Base-by-base conservation (phyloP, 2,113 vertebrate genomes). In the Embiotoca jacksoni region DNA sequence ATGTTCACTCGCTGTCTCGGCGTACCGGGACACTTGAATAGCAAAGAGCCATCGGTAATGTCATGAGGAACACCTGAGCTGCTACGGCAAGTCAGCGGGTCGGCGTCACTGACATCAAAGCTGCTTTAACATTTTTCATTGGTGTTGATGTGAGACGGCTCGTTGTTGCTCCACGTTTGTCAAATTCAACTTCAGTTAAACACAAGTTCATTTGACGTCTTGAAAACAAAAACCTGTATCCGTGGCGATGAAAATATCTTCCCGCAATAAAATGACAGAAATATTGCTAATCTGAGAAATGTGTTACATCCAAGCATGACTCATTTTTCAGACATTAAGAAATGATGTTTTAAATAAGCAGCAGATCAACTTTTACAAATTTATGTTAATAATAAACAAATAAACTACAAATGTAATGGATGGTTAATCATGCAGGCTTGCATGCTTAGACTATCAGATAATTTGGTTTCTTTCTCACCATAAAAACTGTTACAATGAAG, bases 331-430 rank as follows among this genome's bases (percentile, higher is more conserved):
- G 23, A 23, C 23, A 23, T 23, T 23, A 23, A 23, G 23, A 23
- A 23, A 23, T 23, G 32, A 60, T 50, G 5, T 64, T 54, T 65
- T 23, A 41, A 64, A 68, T 14, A 55, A 61, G 36, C 30, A 8
- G 6, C 14, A 60, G 46, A 61, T 56, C 13, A 56, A 32, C 37
- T 53, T 65, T 32, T 47, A 57, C 54, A 75, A 54, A 56, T 83
- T 50, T 49, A 60, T 57, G 49, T 49, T 15, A 78, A 53, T 56
- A 69, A 49, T 49, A 79, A 63, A 49, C 23, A 23, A 23, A 23
- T 23, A 23, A 67, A 53, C 55, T 50, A 50, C 50, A 69, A 58
- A 77, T 52, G 30, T n/a, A 36, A 63, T 31, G 53, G 36, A 55
- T 14, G n/a, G 65, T 67, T 77, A 36, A 69, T 30, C 7, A 15